Evolutionary conservation across 2,113 vertebrate genomes (phyloP), one percentile per base, ranked within the genome.

Genomic region (Catharus fuscescens): DNA sequence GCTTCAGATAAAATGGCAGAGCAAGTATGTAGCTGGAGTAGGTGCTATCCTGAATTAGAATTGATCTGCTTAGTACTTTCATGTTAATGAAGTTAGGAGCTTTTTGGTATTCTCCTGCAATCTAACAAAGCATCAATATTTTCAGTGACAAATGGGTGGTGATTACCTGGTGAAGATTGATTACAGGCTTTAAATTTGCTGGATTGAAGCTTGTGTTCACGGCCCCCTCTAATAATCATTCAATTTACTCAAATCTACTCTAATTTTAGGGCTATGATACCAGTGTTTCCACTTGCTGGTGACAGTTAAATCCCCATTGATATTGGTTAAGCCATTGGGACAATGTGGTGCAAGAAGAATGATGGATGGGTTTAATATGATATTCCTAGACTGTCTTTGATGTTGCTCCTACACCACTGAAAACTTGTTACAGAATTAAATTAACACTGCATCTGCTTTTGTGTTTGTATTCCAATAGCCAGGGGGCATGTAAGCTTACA

Each of bases 311-410:
- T 97, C 95, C 90, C 96, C 95, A 83, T 26, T 84, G 83, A 96
- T 98, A 96, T 77, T 96, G 92, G 92, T 74, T 94, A 90, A 98
- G 89, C 61, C 45, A 67, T 85, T 96, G 96, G 93, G 93, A 97
- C 93, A 94, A 65, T 72, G 91, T 90, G 88, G 78, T 88, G 90
- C 92, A 95, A 96, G 67, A 95, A 96, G 67, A 94, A 87, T 98
- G 98, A 98, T 97, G 92, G 95, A 98, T 98, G 95, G 76, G 93
- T 98, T 97, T 97, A 98, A 98, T 98, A 98, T 96, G 78, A 97
- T 97, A 96, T 97, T 97, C 88, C 82, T 96, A 95, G 90, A 76
- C 92, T 86, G 71, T 85, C 95, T 98, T 98, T 97, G 95, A 97
- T 97, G 74, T 98, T 97, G 80, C 92, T 97, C 66, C 89, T 95